Conservation (phyloP, 1,140 invertebrate species). For the Cotesia vestalis region DNA sequence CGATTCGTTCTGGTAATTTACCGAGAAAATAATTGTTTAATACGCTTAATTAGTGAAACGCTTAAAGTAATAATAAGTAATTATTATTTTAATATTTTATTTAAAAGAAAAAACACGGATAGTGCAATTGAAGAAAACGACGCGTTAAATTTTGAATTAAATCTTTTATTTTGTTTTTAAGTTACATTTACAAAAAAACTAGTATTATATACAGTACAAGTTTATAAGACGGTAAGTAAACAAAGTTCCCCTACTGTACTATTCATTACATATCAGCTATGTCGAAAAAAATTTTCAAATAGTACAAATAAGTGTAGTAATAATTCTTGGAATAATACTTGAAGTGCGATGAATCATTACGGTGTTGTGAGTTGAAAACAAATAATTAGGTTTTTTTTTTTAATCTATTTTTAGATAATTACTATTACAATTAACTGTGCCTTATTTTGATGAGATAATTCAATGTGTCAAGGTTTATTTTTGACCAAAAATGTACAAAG, state of each 20-base stretch:
- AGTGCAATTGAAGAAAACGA: background rate
- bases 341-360: no score
- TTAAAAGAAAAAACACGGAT: background rate
- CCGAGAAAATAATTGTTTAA: background rate
- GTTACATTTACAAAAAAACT: no score
- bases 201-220: background rate
- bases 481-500: background rate
- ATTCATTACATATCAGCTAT: background rate
- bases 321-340: no score
- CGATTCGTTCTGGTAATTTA: background rate
- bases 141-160: no score
- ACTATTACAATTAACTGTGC: conserved; percentile 5
- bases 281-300: background rate
- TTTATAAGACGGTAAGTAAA: background rate
- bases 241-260: background rate
- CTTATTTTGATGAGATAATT: conserved; percentile 8
- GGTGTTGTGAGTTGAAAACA: no score
- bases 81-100: conserved; percentile 4
- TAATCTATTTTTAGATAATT: conserved; percentile 7
- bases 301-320: background rate
- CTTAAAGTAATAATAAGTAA: background rate
- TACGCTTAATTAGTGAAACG: conserved; percentile 8
- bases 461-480: conserved; percentile 18
- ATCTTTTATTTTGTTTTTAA: no score
- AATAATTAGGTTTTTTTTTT: no score